Conservation (phyloP, 2,888 invertebrate genomes). For the Acrobasis consociella region DNA sequence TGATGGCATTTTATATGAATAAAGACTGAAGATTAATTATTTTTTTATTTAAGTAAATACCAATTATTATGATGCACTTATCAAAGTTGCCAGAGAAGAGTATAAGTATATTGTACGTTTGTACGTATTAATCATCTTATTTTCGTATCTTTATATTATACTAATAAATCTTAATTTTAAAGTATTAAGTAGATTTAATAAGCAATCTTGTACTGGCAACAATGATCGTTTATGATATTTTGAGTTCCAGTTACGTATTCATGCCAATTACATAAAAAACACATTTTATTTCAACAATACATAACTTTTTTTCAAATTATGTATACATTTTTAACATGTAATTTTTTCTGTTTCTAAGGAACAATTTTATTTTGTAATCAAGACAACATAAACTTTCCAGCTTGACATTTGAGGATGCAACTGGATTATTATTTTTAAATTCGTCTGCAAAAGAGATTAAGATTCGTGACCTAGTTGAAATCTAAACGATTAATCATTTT, state of each 20-base stretch:
- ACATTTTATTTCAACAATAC: not conserved
- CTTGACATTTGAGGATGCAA: too few species aligned
- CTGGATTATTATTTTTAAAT: too few species aligned
- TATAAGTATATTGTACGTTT: too few species aligned
- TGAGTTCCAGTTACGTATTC: not conserved
- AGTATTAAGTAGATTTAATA: not conserved
- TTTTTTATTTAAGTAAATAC: not conserved
- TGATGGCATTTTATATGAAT: not conserved
- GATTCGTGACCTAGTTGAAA: not conserved
- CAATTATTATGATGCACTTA: not conserved
- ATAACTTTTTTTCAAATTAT: not conserved
- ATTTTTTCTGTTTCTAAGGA: too few species aligned
- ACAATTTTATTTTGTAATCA: too few species aligned
- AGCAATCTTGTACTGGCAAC: not conserved
- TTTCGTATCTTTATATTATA: not conserved
- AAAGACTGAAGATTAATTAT: not conserved
- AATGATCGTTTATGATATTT: not conserved
- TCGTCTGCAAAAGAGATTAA: too few species aligned
- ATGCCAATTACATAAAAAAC: not conserved
- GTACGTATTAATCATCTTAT: too few species aligned
- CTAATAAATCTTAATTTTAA: not conserved
- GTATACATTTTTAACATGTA: too few species aligned
- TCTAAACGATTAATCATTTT: slow-evolving; percentile 24
- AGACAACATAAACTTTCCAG: too few species aligned
- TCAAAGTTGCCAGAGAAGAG: not conserved